Conservation (phyloP, 2,888 invertebrate genomes). For the Dinocampus coccinellae region DNA sequence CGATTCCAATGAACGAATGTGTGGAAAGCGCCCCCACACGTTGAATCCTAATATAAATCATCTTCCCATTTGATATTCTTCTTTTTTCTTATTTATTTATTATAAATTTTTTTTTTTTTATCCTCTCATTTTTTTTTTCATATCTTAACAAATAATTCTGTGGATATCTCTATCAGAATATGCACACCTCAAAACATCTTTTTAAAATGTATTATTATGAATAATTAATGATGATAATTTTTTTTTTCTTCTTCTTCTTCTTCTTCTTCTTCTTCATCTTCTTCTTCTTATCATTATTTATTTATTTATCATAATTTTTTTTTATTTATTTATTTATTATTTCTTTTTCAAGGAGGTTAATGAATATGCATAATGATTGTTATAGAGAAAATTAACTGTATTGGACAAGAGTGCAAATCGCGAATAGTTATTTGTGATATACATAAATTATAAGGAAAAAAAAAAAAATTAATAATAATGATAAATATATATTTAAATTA, state of each 20-base stretch:
- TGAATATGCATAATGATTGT: not conserved
- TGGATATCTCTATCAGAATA: slow-evolving; percentile 18
- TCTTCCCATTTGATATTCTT: slow-evolving; percentile 20
- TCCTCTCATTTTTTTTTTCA: slow-evolving; percentile 30
- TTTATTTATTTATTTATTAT: too few species aligned
- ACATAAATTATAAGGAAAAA: too few species aligned
- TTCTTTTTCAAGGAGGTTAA: too few species aligned
- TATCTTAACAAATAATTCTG: not conserved
- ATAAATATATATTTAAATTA: too few species aligned
- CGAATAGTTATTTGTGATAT: not conserved
- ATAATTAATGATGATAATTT: not conserved
- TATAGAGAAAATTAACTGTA: not conserved
- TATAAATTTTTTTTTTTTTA: too few species aligned
- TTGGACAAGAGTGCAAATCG: not conserved
- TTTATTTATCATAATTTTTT: too few species aligned
- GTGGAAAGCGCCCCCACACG: slow-evolving; percentile 32
- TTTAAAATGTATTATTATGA: not conserved
- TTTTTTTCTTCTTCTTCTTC: not conserved
- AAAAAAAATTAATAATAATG: too few species aligned
- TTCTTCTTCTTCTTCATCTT: too few species aligned
- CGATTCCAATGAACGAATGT: slow-evolving; percentile 5
- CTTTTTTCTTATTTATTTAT: slow-evolving; percentile 14
- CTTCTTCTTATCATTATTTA: too few species aligned
- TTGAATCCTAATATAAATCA: slow-evolving; percentile 39
- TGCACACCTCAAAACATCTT: not conserved